Percentiles rank a stretch among this genome's conserved stretches.
Conservation (phyloP, 2,113 vertebrate genomes). For the Salvelinus namaycush region DNA sequence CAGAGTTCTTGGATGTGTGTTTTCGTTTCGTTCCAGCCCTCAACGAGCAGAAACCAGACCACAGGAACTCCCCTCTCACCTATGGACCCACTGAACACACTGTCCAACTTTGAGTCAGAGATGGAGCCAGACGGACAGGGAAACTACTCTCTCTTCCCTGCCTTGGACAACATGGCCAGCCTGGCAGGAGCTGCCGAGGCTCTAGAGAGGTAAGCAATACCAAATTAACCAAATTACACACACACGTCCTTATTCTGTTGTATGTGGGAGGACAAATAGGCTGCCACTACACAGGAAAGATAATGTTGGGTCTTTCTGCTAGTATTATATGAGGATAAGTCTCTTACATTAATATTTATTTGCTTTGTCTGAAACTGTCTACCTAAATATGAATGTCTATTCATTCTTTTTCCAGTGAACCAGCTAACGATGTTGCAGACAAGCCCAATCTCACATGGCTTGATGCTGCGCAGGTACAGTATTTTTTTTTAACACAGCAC, state of each 20-base stretch:
- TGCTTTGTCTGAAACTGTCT: not conserved
- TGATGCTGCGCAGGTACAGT: constrained; percentile 78
- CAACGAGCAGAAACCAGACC: constrained; percentile 31
- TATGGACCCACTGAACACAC: constrained; percentile 76
- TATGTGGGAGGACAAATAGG: not conserved
- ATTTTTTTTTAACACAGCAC: not conserved
- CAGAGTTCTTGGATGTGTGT: not conserved
- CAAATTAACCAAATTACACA: not conserved
- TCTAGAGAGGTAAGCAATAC: constrained; percentile 67
- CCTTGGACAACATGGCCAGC: constrained; percentile 75
- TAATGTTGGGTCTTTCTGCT: not conserved
- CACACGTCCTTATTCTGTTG: not conserved
- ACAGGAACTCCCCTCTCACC: constrained; percentile 31
- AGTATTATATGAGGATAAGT: not conserved
- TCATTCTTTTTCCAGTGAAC: constrained; percentile 61
- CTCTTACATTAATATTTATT: not conserved
- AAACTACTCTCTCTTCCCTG: constrained; percentile 79
- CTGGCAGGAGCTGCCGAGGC: constrained; percentile 72
- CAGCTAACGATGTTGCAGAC: constrained; percentile 72
- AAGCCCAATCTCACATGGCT: constrained; percentile 83
- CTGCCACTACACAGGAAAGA: not conserved
- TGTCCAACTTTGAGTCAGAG: constrained; percentile 76
- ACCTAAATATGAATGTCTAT: not conserved
- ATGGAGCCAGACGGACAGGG: constrained; percentile 79
- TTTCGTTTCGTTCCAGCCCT: constrained; percentile 10